Evolutionary conservation across 1,140 invertebrate genomes (phyloP), one percentile per base, ranked within the genome.

Genomic region (Apolygus lucorum): DNA sequence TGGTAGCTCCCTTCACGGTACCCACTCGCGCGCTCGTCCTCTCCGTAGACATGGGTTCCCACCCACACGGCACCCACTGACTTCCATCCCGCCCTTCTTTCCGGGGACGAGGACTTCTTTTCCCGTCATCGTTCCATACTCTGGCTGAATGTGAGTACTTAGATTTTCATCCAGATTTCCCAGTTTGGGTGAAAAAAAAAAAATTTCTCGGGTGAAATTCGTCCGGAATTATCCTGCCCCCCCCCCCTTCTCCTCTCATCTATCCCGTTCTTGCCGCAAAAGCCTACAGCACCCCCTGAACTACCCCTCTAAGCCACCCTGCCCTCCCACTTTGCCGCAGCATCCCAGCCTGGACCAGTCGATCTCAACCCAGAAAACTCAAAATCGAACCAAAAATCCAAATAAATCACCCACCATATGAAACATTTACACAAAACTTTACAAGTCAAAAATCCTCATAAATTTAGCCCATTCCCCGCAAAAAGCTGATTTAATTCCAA

Each of bases 121-220:
- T 59, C 54, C 54, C 4, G 2, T 14, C 54, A 59, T 59, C 54
- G 54, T 28, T 26, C n/a, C 64, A 17, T 28, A 34, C 27, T 66
- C 64, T 66, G 64, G 64, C 64, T 66, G 64, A 66, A 66, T 66
- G 64, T 66, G 34, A 66, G 64, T 8, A 66, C 22, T 63, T 27
- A 42, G 34, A 17, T 42, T n/a, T n/a, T n/a, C n/a, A n/a, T n/a
- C n/a, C n/a, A 42, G 34, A 4, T 42, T 42, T 17, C 34, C 17
- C 34, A 42, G 34, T 42, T n/a, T n/a, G n/a, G n/a, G n/a, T n/a
- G n/a, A n/a, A n/a, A n/a, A n/a, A n/a, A n/a, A n/a, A n/a, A n/a
- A n/a, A n/a, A n/a, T n/a, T n/a, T n/a, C n/a, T n/a, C n/a, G 17
- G 34, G 4, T 42, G 34, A 42, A 42, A 42, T 42, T 42, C 34